phyloP scores from a whole-genome alignment of 1,140 invertebrate species.

The Bombus affinis region DNA sequence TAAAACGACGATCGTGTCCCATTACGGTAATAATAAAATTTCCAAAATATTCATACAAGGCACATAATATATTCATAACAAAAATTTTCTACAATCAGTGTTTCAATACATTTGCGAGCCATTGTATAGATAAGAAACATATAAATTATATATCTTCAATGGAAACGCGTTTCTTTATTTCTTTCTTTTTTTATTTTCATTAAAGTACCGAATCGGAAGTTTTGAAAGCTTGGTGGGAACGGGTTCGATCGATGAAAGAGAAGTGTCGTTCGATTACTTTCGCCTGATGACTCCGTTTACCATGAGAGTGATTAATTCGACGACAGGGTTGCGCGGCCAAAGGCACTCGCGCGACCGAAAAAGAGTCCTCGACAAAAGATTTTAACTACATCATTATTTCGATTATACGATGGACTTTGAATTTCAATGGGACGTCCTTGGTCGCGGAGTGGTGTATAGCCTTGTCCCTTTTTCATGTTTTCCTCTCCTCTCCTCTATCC shows the following conservation, averaged over 20 bases:
- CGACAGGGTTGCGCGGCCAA: neutral
- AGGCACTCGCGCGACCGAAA: neutral
- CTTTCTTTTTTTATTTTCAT: neutral
- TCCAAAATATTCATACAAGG: too few species aligned
- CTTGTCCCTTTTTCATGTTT: neutral
- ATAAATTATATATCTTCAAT: neutral
- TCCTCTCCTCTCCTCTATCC: too few species aligned
- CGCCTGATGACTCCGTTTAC: constrained; percentile 22
- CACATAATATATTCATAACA: too few species aligned
- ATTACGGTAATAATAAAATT: too few species aligned
- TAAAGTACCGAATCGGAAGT: neutral
- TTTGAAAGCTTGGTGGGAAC: neutral
- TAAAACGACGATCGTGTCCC: too few species aligned
- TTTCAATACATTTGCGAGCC: too few species aligned
- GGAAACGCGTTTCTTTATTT: neutral
- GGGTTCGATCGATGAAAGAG: neutral
- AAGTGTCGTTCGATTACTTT: constrained; percentile 9
- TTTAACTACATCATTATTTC: constrained; percentile 48
- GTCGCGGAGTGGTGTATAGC: neutral
- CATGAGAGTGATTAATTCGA: constrained; percentile 18
- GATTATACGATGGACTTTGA: constrained; percentile 44
- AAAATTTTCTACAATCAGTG: too few species aligned
- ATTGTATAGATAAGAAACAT: too few species aligned
- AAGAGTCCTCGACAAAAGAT: constrained; percentile 13
- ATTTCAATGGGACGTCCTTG: constrained; percentile 22